Base-by-base conservation (phyloP, 2,888 invertebrate species). In the Autographa gamma region DNA sequence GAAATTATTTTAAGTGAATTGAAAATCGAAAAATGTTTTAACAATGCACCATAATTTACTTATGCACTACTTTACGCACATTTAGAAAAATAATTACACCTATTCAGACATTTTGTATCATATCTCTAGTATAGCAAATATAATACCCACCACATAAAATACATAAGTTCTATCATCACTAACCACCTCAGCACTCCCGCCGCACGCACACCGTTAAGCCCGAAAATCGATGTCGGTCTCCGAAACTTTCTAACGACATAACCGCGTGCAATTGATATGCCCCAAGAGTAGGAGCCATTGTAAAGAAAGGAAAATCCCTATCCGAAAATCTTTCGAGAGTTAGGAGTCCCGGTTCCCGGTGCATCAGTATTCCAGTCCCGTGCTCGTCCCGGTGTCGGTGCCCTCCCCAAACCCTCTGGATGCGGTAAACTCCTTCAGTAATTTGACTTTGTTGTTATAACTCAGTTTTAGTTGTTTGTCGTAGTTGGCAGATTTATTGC, bases 251-350 rank as follows among this genome's bases (percentile, higher is more conserved):
- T 95, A 95, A 95, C 95, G 95, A 95, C 95, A 95, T 95, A 95
- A 95, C 95, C 94, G 94, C 95, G 91, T 95, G 95, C 95, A 94
- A 95, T 95, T 95, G 95, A 95, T 95, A 95, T 95, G 95, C 95
- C 95, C 95, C 95, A 90, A 88, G 95, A 93, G 95, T 95, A 95
- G 94, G 68, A 93, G 91, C 93, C 93, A 95, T 95, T 95, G 95
- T 95, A 95, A 95, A 95, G 95, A 95, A 95, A 95, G 94, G 95
- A 95, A 95, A 95, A 95, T 95, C 95, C 94, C 93, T 89, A 94
- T 91, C 93, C 93, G 94, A 95, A 95, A 95, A 95, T 95, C 94
- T 95, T 95, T 89, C 88, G 90, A 91, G 94, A 95, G 94, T 95
- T 94, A 94, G 92, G 87, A 91, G 91, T 56, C 54, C 54, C 54